Base-by-base conservation (phyloP, 2,888 invertebrate species). In the Cheilosia pagana region DNA sequence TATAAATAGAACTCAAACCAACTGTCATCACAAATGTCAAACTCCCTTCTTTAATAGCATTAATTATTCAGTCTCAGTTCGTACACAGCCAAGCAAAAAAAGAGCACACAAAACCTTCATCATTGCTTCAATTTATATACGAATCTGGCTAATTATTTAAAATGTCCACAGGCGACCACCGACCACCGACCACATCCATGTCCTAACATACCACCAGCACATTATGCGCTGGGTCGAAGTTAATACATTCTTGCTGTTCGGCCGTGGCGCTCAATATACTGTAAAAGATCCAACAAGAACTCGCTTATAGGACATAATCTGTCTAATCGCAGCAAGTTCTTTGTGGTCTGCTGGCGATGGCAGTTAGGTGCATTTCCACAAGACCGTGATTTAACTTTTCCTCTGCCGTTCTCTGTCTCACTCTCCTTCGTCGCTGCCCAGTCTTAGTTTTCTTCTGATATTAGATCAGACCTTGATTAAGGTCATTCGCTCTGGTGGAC, bases 391-490 rank as follows among this genome's bases (percentile, higher is more conserved):
- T 72, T 74, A 67, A 76, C 63, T 68, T 59, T 59, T 50, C 12
- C 12, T 23, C 7, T 16, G 16, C 5, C 8, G 8, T 10, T 48
- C 45, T 10, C 45, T 45, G 16, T 39, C 8, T 28, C 25, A 28
- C 16, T 45, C 31, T 68, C 6, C 6, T 21, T 23, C 53, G 14
- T 39, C 16, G 25, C 28, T 12, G 35, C 21, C 23, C 53, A 28
- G 60, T 35, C 53, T 70, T 55, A 52, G 65, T 70, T 77, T 79
- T 48, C 52, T 74, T 39, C 59, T 48, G 74, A 75, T 83, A 83
- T 83, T 83, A 83, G 83, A 83, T 78, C 78, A 83, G 83, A 83
- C 83, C 83, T 83, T 83, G 83, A 83, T 83, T 83, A 78, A 83
- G 83, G 83, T 83, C 83, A 83, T 83, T 83, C 83, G 83, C 83